Conservation (phyloP, 2,113 vertebrate genomes). For the Paraplagusia blochii region DNA sequence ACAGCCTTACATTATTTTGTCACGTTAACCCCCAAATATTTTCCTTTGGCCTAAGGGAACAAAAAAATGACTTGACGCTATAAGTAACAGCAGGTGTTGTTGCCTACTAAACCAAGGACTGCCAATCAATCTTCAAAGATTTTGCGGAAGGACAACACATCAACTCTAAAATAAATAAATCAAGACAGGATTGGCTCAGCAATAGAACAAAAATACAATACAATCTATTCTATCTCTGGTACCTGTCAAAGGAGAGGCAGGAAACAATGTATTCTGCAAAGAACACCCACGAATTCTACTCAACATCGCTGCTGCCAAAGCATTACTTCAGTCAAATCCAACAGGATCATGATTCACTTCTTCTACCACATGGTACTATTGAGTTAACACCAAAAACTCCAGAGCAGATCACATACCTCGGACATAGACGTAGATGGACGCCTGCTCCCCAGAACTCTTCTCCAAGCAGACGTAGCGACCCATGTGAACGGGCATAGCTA, state of each 20-base stretch:
- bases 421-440: slow-evolving; percentile 87
- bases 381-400: neutral
- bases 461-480: slow-evolving; percentile 87
- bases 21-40: too few species aligned
- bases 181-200: slow-evolving; percentile 41
- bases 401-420: slow-evolving; percentile 78
- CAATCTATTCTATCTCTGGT: slow-evolving; percentile 22
- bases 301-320: slow-evolving; percentile 8
- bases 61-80: too few species aligned
- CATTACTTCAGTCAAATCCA: neutral
- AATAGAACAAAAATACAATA: slow-evolving; percentile 45
- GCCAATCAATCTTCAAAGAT: too few species aligned
- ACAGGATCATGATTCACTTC: too few species aligned
- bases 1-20: too few species aligned
- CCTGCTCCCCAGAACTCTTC: slow-evolving; percentile 57
- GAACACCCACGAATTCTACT: slow-evolving; percentile 38
- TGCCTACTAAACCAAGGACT: too few species aligned
- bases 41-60: too few species aligned
- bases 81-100: too few species aligned
- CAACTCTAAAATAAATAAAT: slow-evolving; percentile 3
- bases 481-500: slow-evolving; percentile 51
- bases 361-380: neutral
- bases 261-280: slow-evolving; percentile 28
- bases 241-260: slow-evolving; percentile 46
- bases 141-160: too few species aligned